Evolutionary conservation across 1,140 invertebrate genomes (phyloP).

Genomic region (Pissodes strobi): DNA sequence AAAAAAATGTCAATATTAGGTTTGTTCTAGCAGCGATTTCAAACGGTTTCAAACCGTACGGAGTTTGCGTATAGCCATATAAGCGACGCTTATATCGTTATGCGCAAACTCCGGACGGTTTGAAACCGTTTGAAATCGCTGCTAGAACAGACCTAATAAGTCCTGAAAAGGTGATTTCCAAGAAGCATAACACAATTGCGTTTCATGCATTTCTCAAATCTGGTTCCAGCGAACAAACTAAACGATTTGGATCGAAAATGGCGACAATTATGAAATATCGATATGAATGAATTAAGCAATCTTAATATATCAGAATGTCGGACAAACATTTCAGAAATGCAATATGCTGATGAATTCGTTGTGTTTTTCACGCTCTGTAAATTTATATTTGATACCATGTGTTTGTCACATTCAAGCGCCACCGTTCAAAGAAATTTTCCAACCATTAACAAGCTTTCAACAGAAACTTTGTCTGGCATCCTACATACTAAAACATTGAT

Average conservation of each 20-base stretch:
- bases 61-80: no score
- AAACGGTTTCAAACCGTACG: no score
- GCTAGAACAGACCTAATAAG: neutral
- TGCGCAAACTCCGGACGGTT: no score
- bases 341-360: neutral
- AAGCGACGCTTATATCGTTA: no score
- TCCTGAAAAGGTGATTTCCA: neutral
- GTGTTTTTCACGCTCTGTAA: constrained; percentile 7
- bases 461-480: no score
- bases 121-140: no score
- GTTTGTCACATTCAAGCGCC: constrained; percentile 14
- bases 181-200: neutral
- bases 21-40: no score
- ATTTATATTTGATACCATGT: constrained; percentile 16
- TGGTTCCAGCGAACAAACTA: constrained; percentile 8
- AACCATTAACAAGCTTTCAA: constrained; percentile 11
- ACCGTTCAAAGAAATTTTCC: constrained; percentile 23
- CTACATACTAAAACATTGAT: no score
- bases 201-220: no score
- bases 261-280: neutral
- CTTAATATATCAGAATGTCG: constrained; percentile 13
- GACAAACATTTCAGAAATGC: neutral
- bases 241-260: constrained; percentile 1
- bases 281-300: neutral
- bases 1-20: no score